Base-by-base conservation (phyloP, 2,888 invertebrate species). In the Acrobasis repandana region DNA sequence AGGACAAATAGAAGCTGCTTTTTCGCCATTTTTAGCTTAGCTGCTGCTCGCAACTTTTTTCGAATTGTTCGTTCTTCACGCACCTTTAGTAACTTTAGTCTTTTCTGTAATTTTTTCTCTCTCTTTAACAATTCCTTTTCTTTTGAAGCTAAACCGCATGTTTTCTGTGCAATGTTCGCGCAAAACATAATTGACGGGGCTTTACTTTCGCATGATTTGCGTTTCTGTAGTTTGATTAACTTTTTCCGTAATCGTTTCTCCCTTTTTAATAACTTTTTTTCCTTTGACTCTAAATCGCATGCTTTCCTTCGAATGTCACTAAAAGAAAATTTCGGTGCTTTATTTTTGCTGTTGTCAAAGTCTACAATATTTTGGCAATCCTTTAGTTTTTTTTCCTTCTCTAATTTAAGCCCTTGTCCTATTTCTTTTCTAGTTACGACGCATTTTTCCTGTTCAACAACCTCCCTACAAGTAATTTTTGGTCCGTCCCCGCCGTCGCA, bases 21-120 rank as follows among this genome's bases (percentile, higher is more conserved):
- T 52, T 71, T 74, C 6, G 80, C 77, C 62, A 62, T 52, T 11
- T 72, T 68, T 56, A 82, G 67, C 73, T 75, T 76, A 5, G 63
- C 65, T 15, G 76, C 74, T 14, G 79, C 74, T 58, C 58, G 64
- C 54, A 72, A 67, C 64, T 80, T 73, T 9, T 66, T 66, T 62
- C 73, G 67, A 34, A 72, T 69, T 62, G 60, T 72, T 47, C n/a
- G 48, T 33, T 66, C 58, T 5, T 47, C 38, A 16, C 61, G 65
- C 56, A 66, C 68, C 3, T 71, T 67, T 9, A 64, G 64, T 62
- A 67, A 52, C 33, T 63, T 62, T 49, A 63, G 64, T 56, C 74
- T 73, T 50, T 61, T 60, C 34, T 74, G 62, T 47, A 82, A 61
- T 57, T 47, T 15, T 60, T 67, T 72, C 47, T 79, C 71, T 47